Conservation (phyloP, 1,140 invertebrate species). For the Pissodes strobi region DNA sequence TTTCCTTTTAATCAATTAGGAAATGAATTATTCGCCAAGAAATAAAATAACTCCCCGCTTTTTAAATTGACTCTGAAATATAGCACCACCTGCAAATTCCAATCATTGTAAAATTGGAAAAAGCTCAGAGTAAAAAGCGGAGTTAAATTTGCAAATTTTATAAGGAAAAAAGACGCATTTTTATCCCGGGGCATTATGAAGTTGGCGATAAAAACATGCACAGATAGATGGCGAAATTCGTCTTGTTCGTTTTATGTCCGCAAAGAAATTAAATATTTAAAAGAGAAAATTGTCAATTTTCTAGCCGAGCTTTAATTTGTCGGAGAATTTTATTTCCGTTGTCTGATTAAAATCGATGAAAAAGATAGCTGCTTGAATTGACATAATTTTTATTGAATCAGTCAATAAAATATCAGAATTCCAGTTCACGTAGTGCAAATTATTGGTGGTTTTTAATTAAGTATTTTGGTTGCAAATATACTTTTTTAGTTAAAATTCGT, state of each 20-base stretch:
- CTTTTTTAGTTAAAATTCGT: no score
- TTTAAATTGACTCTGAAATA: conserved; percentile 25
- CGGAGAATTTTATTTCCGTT: conserved; percentile 2
- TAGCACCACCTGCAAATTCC: conserved; percentile 23
- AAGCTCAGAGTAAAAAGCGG: conserved; percentile 10
- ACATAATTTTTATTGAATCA: no score
- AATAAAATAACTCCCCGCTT: background rate
- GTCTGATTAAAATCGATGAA: no score
- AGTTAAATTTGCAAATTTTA: conserved; percentile 23
- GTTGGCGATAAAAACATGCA: conserved; percentile 16
- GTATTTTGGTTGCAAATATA: no score
- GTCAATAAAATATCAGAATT: no score
- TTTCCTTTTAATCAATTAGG: no score
- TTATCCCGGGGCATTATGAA: conserved; percentile 9
- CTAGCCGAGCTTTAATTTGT: conserved; percentile 1
- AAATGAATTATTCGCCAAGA: no score
- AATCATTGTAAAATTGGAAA: conserved; percentile 21
- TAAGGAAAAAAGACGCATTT: conserved; percentile 17
- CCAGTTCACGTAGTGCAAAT: no score
- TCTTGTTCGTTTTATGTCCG: background rate
- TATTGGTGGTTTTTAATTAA: no score
- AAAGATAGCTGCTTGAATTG: no score
- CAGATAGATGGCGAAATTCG: conserved; percentile 12
- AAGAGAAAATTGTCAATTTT: conserved; percentile 7
- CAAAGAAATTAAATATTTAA: conserved; percentile 11